Evolutionary conservation across 2,888 invertebrate species (phyloP), one percentile per base, ranked within the genome.

Genomic region (Mythimna vitellina): DNA sequence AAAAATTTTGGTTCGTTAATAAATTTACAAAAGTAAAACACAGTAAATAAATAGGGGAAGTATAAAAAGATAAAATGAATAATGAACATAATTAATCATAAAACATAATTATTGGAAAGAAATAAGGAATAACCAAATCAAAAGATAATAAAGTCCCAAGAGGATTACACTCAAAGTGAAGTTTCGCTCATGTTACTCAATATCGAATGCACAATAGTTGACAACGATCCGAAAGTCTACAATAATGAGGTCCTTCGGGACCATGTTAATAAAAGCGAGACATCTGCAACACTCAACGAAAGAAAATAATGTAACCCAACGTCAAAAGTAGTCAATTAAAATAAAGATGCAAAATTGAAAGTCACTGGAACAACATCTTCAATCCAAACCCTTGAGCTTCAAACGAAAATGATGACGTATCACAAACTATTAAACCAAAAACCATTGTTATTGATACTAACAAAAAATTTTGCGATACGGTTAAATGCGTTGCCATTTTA

Each of bases 391-490:
- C 85, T 69, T 70, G 78, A 81, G 87, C 84, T 86, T 74, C 57
- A 77, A 83, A 74, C 1, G 64, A 80, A 82, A 82, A 85, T 67
- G 89, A 91, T 92, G 91, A 93, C 90, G 80, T 76, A 78, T 90
- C 90, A 86, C 75, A 75, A 84, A 81, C 86, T 87, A 88, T 89
- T 89, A 89, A 84, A 88, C 86, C 85, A 87, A 84, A 82, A 86
- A 78, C 85, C 83, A 92, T 92, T 92, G 89, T 91, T 85, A 81
- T 80, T 70, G 74, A 72, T 69, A 85, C 73, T 88, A 88, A 90
- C 89, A 90, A 89, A 90, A 89, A 89, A 81, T 88, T 86, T 87
- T 82, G 84, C 86, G 81, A 82, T 84, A 86, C 85, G 80, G 81
- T 81, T 83, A 85, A 88, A 85, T 86, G 86, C 85, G 86, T 82